Evolutionary conservation across 2,797 vertebrate genomes (phyloP), one percentile per base, ranked within the genome.

Genomic region (Ceyx erithaca): DNA sequence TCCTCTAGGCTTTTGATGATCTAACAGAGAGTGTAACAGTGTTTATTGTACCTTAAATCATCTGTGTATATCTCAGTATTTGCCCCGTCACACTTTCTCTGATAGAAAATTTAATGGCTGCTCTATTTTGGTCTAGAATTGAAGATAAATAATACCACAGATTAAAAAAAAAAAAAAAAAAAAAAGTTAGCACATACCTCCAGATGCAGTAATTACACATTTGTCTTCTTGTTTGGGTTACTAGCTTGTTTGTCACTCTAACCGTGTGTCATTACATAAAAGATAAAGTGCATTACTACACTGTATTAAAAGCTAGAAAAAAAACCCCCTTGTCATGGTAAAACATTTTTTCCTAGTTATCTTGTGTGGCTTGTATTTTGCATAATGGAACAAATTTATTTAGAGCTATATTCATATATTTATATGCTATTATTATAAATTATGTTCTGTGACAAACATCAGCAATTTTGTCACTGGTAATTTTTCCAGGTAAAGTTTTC

Each of bases 301-400:
- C 17, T 12, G 2, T n/a, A 30, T 43, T 52, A 59, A 69, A 92
- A 87, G 25, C 1, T 22, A 80, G 37, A 14, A 77, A 68, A 62
- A 54, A 5, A 0, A 40, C 6, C 2, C 3, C 2, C 25, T 26
- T 61, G 13, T 59, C 4, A 2, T 46, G 30, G 31, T 55, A 75
- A 21, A 9, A 25, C 1, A 37, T 80, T 40, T 31, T 85, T 84
- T n/a, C 21, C 58, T 64, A 21, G 16, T n/a, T 46, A 7, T 72
- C 59, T 73, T 52, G 1, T 49, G 31, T 73, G 41, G 7, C 9
- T 87, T 82, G 28, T 33, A 49, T 92, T 87, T 94, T 58, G 37
- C 4, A 2, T 13, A 84, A 40, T 12, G 25, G 20, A 22, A 45
- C 18, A 31, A 14, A 71, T 62, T 71, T 82, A 21, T 80, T 58